Conservation (phyloP, 1,140 invertebrate species). For the Drosophila fuyamai region DNA sequence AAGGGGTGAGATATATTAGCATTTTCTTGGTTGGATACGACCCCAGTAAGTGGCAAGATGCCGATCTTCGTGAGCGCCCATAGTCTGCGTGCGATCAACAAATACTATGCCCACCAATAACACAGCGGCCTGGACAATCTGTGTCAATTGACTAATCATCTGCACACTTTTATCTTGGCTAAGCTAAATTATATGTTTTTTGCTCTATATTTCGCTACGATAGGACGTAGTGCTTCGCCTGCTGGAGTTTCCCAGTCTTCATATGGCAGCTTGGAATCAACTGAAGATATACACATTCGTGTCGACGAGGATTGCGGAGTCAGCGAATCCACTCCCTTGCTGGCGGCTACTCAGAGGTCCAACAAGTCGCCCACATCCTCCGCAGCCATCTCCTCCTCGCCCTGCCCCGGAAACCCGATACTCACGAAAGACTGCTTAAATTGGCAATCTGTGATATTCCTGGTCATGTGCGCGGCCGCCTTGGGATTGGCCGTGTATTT, state of each 20-base stretch:
- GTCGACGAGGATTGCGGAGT: conserved; percentile 33
- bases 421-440: conserved; percentile 63
- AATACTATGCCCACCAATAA: conserved; percentile 33
- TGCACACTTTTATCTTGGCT: conserved; percentile 52
- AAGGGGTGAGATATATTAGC: neutral
- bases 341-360: conserved; percentile 17
- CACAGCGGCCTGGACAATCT: conserved; percentile 35
- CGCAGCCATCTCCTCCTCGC: neutral
- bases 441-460: conserved; percentile 56
- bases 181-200: conserved; percentile 46
- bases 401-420: neutral
- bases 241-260: neutral
- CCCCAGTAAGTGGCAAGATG: conserved; percentile 2
- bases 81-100: conserved; percentile 30
- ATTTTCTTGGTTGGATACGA: neutral
- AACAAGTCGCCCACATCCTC: neutral
- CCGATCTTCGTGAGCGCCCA: conserved; percentile 26
- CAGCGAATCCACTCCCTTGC: conserved; percentile 64
- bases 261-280: conserved; percentile 8
- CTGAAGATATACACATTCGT: conserved; percentile 7
- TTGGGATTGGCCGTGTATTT: conserved; percentile 59
- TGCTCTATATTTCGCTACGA: conserved; percentile 53
- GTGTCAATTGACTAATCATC: conserved; percentile 49
- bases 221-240: conserved; percentile 32
- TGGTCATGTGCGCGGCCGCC: conserved; percentile 50